Evolutionary conservation across 1,140 invertebrate species (phyloP).

Genomic region (Nymphalis io): DNA sequence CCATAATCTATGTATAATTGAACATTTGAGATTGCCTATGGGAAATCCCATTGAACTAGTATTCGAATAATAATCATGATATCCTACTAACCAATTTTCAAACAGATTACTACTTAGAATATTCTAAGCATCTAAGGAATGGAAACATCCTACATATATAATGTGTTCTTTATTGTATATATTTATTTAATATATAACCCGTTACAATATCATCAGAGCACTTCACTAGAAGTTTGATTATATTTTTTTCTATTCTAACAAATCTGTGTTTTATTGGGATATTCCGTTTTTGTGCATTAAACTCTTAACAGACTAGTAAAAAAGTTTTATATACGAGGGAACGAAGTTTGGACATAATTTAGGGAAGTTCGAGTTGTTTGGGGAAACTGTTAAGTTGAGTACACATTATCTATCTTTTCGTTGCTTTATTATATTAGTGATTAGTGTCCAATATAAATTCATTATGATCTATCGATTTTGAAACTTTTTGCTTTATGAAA

Average conservation of each 20-base stretch:
- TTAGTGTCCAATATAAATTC: not conserved
- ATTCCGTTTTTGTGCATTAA: constrained; percentile 46
- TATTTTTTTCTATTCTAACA: constrained; percentile 37
- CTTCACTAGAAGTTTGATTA: constrained; percentile 21
- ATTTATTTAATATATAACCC: too few species aligned
- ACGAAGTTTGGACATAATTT: constrained; percentile 56
- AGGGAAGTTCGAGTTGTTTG: constrained; percentile 39
- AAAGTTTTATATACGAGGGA: constrained; percentile 50
- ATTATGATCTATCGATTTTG: not conserved
- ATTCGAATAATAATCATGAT: too few species aligned
- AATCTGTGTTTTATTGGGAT: constrained; percentile 49
- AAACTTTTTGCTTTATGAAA: too few species aligned
- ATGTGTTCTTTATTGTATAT: too few species aligned
- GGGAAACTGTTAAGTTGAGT: constrained; percentile 14
- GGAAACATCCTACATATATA: too few species aligned
- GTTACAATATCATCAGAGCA: too few species aligned
- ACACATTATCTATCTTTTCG: constrained; percentile 10
- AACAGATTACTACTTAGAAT: too few species aligned
- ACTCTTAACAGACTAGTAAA: constrained; percentile 60
- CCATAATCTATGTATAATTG: too few species aligned
- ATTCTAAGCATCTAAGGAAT: too few species aligned
- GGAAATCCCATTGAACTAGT: too few species aligned
- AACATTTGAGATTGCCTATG: too few species aligned
- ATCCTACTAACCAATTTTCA: too few species aligned
- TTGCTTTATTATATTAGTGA: not conserved